A percentile compares a stretch with the other conserved stretches of the same genome.
These are phyloP conservation scores for Cataglyphis cursor DNA, from an alignment of 2,888 invertebrate genomes.

Conservation along the genomic window DNA sequence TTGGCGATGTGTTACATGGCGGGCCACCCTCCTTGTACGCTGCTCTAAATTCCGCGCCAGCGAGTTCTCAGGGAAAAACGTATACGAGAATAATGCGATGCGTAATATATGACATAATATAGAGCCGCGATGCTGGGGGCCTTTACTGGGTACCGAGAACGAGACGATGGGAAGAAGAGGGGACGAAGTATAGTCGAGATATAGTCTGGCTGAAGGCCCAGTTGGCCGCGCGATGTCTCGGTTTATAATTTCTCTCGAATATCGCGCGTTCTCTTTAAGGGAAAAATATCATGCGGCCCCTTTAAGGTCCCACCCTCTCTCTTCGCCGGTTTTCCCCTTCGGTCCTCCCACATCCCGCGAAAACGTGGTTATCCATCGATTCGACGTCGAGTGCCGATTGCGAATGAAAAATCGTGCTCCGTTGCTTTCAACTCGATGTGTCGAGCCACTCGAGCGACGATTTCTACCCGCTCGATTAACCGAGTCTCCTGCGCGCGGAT, in stretches of 20 bases:
- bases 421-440: constrained; percentile 66
- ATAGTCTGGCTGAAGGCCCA: constrained; percentile 75
- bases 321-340: background rate
- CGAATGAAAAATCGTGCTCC: constrained; percentile 69
- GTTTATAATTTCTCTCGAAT: constrained; percentile 73
- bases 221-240: constrained; percentile 70
- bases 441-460: constrained; percentile 58
- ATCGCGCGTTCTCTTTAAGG: constrained; percentile 77
- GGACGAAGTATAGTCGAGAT: constrained; percentile 42
- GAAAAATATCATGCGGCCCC: constrained; percentile 63
- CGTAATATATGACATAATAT: constrained; percentile 78
- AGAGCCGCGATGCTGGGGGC: constrained; percentile 47
- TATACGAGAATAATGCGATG: constrained; percentile 77
- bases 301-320: constrained; percentile 70
- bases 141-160: background rate
- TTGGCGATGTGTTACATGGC: constrained; percentile 78
- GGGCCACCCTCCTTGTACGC: constrained; percentile 50
- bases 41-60: constrained; percentile 71
- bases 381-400: constrained; percentile 65
- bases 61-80: constrained; percentile 69
- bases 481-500: constrained; percentile 63
- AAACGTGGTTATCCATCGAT: constrained; percentile 69
- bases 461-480: constrained; percentile 69
- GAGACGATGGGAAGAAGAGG: constrained; percentile 25
- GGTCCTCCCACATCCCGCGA: constrained; percentile 49